Conservation (phyloP, 2,888 invertebrate species). For the Aquatica leii region DNA sequence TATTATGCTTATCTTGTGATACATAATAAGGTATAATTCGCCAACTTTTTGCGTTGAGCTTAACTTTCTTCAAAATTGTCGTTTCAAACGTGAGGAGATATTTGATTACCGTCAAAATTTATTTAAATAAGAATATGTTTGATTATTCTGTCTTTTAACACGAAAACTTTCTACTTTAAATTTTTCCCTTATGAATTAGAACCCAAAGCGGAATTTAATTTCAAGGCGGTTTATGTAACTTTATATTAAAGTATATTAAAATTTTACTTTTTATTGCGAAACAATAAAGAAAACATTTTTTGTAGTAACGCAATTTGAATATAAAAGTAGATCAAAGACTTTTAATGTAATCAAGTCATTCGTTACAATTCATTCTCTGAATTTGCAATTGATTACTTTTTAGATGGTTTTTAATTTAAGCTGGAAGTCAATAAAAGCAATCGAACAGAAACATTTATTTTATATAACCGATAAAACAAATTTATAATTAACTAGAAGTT, state of each 20-base stretch:
- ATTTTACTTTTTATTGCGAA: background rate
- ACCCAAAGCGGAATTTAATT: too few relatives aligned
- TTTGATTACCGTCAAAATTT: slow-evolving; percentile 15
- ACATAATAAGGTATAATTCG: slow-evolving; percentile 24
- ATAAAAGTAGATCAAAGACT: slow-evolving; percentile 9
- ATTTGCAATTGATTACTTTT: slow-evolving; percentile 8
- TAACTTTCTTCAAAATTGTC: slow-evolving; percentile 24
- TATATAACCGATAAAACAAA: slow-evolving; percentile 8
- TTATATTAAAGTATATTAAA: background rate
- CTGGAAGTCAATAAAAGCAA: slow-evolving; percentile 14
- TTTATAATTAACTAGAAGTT: slow-evolving; percentile 18
- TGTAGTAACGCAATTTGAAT: slow-evolving; percentile 3
- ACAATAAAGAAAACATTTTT: background rate
- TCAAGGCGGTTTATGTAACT: too few relatives aligned
- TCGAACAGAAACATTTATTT: slow-evolving; percentile 16
- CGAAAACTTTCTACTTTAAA: background rate
- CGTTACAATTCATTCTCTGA: background rate
- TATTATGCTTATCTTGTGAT: slow-evolving; percentile 18
- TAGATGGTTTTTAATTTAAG: slow-evolving; percentile 9
- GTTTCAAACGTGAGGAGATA: slow-evolving; percentile 18
- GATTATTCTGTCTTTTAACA: background rate
- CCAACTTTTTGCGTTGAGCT: slow-evolving; percentile 16
- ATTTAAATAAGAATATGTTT: background rate
- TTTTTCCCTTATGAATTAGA: too few relatives aligned
- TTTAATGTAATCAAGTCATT: slow-evolving; percentile 4